A percentile compares a stretch with the other conserved stretches of the same genome.
phyloP scores from a whole-genome alignment of 2,797 vertebrate species.

The Borostomias antarcticus region DNA sequence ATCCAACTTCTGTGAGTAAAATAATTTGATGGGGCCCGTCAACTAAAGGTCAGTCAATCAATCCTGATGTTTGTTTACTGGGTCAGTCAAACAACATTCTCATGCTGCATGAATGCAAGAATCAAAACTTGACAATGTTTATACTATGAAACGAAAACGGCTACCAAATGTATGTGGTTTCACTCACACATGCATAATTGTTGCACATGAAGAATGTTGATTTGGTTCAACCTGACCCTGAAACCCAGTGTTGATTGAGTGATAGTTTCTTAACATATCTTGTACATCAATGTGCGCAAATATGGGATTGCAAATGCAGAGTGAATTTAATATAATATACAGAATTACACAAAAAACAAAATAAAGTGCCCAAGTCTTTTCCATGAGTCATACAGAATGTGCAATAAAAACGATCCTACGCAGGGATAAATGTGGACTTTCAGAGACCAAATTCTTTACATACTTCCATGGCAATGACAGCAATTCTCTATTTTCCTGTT shows the following conservation, averaged over 20 bases:
- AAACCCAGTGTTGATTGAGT: not conserved
- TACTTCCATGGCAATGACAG: not conserved
- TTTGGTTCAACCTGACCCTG: slow-evolving; percentile 2
- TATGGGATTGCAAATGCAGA: slow-evolving; percentile 28
- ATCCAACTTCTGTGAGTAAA: slow-evolving; percentile 31
- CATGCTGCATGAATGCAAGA: slow-evolving; percentile 23
- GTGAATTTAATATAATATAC: slow-evolving; percentile 6
- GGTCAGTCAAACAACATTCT: slow-evolving; percentile 4
- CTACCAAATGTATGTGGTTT: not conserved
- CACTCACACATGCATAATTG: slow-evolving; percentile 14
- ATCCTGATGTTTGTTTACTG: slow-evolving; percentile 21
- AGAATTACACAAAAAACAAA: slow-evolving; percentile 17
- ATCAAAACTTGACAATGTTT: slow-evolving; percentile 13
- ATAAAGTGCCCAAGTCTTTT: slow-evolving; percentile 36
- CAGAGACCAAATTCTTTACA: not conserved
- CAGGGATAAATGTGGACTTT: not conserved
- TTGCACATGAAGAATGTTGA: slow-evolving; percentile 12
- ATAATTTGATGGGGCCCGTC: slow-evolving; percentile 1
- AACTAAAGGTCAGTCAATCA: slow-evolving; percentile 14
- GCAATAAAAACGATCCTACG: not conserved
- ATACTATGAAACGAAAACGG: slow-evolving; percentile 6
- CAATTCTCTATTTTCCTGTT: not conserved
- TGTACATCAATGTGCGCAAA: slow-evolving; percentile 31
- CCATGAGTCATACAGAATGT: slow-evolving; percentile 15
- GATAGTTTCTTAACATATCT: slow-evolving; percentile 1